phyloP scores from a whole-genome alignment of 30 jellyfish, hydroid and myxozoan genomes.

The Hydractinia symbiolongicarpus region DNA sequence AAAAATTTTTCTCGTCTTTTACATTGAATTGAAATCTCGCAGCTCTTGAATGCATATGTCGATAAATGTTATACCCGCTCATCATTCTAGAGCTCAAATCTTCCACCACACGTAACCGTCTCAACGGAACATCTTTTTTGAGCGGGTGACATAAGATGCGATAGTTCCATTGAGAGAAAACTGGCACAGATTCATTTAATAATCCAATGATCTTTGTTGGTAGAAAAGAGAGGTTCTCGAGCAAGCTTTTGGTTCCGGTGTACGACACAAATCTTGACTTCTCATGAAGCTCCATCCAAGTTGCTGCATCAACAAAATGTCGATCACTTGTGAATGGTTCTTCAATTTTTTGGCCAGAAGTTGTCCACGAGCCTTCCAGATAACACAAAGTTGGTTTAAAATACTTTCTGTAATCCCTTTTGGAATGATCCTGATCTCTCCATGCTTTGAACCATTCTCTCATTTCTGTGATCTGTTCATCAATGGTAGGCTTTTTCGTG shows the following conservation, averaged over 20 bases:
- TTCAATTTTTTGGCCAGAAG: conserved; percentile 34
- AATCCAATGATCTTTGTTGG: conserved; percentile 37
- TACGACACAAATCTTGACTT: conserved; percentile 33
- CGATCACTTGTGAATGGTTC: conserved; percentile 49
- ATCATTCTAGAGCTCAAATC: conserved; percentile 48
- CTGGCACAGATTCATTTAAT: conserved; percentile 35
- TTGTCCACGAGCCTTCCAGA: conserved; percentile 80
- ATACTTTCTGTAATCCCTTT: conserved; percentile 54
- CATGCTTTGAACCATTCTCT: conserved; percentile 72
- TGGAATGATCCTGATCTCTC: conserved; percentile 51
- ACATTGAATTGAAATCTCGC: conserved; percentile 55
- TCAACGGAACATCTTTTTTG: conserved; percentile 40
- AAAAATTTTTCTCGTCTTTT: conserved; percentile 1
- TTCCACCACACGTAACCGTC: conserved; percentile 38
- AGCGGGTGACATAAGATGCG: conserved; percentile 79
- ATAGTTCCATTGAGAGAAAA: conserved; percentile 89
- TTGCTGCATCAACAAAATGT: conserved; percentile 38
- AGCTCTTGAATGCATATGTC: conserved; percentile 42
- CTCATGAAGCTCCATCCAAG: conserved; percentile 43
- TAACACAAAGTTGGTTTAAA: conserved; percentile 66
- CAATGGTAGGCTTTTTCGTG: neutral
- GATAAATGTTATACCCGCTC: conserved; percentile 15
- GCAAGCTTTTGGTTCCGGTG: conserved; percentile 46
- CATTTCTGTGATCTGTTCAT: conserved; percentile 61
- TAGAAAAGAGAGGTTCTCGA: conserved; percentile 33